Conservation (phyloP, 2,888 invertebrate genomes). For the Caenorhabditis sp. region DNA sequence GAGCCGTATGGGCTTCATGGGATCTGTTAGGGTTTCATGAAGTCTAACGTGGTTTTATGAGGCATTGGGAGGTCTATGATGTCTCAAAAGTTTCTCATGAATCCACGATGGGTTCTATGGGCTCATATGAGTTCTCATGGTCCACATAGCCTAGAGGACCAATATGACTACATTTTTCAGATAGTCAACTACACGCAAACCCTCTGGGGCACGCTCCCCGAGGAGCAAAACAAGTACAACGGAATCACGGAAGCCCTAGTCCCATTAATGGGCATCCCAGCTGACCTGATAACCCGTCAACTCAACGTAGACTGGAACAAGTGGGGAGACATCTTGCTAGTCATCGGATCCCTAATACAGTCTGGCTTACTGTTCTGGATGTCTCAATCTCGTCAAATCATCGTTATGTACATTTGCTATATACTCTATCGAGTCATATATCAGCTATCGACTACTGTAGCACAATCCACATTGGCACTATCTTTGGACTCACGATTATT, state of each 20-base stretch:
- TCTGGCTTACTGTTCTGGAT: conserved; percentile 85
- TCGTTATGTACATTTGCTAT: conserved; percentile 85
- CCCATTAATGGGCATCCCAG: conserved; percentile 86
- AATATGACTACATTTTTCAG: conserved; percentile 70
- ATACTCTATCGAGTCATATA: conserved; percentile 77
- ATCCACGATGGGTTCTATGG: background rate
- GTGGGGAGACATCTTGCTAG: conserved; percentile 85
- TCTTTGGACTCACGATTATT: conserved; percentile 91
- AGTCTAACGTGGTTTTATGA: too few species aligned
- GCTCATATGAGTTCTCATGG: background rate
- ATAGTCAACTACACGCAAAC: conserved; percentile 90
- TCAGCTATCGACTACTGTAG: conserved; percentile 81
- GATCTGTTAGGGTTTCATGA: too few species aligned
- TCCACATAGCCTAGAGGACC: background rate
- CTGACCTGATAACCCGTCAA: conserved; percentile 84
- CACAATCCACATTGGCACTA: conserved; percentile 90
- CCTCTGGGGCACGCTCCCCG: conserved; percentile 88
- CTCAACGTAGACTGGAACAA: conserved; percentile 85
- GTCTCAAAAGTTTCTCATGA: too few species aligned
- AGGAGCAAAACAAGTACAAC: conserved; percentile 86
- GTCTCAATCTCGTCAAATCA: conserved; percentile 86
- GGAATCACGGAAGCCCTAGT: conserved; percentile 91
- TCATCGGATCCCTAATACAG: conserved; percentile 85
- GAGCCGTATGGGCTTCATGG: too few species aligned
- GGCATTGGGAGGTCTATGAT: too few species aligned